These are phyloP conservation scores for Lasioglossum lativentre DNA, from an alignment of 2,888 invertebrate genomes.

Conservation along the genomic window DNA sequence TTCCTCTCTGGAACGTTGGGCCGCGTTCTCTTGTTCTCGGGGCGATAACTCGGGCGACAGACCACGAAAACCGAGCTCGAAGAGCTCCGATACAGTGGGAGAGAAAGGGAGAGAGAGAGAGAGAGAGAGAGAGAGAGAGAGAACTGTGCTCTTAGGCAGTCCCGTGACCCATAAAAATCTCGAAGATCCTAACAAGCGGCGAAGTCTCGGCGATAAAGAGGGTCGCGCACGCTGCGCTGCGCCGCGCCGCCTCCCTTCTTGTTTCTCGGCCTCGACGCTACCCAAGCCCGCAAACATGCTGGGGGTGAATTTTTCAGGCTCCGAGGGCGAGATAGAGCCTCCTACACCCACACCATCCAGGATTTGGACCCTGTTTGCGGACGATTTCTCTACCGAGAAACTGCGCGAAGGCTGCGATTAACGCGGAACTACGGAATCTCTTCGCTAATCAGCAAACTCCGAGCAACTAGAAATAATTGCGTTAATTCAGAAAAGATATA, in stretches of 20 bases:
- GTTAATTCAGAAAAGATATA: neutral
- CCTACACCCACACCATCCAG: neutral
- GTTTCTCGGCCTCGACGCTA: conserved; percentile 37
- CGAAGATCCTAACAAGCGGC: conserved; percentile 52
- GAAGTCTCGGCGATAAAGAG: conserved; percentile 55
- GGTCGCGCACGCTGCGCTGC: conserved; percentile 35
- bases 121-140: neutral
- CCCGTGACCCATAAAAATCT: conserved; percentile 55
- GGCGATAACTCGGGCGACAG: neutral
- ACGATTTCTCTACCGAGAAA: neutral
- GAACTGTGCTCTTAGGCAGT: conserved; percentile 26
- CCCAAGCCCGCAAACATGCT: conserved; percentile 22
- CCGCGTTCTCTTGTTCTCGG: neutral
- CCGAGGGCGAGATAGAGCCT: neutral
- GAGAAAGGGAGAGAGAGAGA: neutral
- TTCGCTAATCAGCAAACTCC: neutral
- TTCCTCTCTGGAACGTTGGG: neutral
- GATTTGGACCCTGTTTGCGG: neutral
- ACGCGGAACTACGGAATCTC: neutral
- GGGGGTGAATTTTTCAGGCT: conserved; percentile 57
- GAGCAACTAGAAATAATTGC: neutral
- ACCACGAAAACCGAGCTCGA: neutral
- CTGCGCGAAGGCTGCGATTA: neutral
- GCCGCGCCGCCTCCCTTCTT: conserved; percentile 36
- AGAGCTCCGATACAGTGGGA: neutral